Evolutionary conservation across 2,113 vertebrate genomes (phyloP).

Genomic region (Ciconia boyciana): DNA sequence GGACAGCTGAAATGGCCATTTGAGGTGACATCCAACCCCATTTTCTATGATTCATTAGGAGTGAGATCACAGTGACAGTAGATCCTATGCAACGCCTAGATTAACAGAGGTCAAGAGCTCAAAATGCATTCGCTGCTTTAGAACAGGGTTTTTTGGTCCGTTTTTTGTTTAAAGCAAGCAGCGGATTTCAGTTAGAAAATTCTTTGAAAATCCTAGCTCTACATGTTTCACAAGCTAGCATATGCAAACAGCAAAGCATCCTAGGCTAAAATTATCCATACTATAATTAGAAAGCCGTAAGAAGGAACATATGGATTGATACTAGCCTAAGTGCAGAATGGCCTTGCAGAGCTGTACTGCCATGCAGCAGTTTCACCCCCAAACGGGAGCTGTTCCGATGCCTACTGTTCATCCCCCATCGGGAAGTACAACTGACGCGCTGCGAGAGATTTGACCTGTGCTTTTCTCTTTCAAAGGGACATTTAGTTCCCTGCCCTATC

Average conservation of each 20-base stretch:
- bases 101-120: neutral
- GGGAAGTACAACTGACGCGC: neutral
- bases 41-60: neutral
- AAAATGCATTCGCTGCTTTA: neutral
- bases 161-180: neutral
- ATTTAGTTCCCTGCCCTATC: neutral
- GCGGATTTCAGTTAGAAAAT: neutral
- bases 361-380: neutral
- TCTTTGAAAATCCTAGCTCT: neutral
- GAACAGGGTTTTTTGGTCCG: neutral
- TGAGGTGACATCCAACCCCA: neutral
- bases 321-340: neutral
- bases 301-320: neutral
- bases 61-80: neutral
- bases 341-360: neutral
- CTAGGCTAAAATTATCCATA: neutral
- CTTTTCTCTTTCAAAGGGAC: neutral
- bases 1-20: neutral
- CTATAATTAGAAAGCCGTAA: neutral
- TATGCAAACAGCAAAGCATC: neutral
- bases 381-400: neutral
- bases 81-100: neutral
- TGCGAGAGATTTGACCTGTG: fast-evolving
- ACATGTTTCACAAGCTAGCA: neutral
- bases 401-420: neutral